A percentile compares a stretch with the other conserved stretches of the same genome.
These are phyloP conservation scores for Synanthedon tipuliformis DNA, from an alignment of 2,888 invertebrate genomes.

Conservation along the genomic window DNA sequence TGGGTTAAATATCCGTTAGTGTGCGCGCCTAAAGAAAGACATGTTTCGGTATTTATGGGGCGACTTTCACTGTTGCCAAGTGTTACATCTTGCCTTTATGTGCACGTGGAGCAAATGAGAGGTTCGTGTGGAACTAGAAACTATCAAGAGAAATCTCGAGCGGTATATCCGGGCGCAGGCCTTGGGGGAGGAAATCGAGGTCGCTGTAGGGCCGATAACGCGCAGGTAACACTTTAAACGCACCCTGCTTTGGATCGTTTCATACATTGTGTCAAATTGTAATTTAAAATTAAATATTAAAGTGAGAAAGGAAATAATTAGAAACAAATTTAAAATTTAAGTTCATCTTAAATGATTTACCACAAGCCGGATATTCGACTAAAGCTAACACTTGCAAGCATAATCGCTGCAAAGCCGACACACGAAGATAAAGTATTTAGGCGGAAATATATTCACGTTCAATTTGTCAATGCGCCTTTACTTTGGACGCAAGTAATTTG, in stretches of 20 bases:
- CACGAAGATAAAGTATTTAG: constrained; percentile 23
- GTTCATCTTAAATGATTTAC: neutral
- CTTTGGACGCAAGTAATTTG: constrained; percentile 33
- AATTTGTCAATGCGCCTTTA: constrained; percentile 30
- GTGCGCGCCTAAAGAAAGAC: constrained; percentile 12
- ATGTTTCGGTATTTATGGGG: constrained; percentile 17
- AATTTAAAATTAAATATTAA: neutral
- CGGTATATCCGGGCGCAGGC: constrained; percentile 43
- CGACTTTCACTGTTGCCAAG: constrained; percentile 31
- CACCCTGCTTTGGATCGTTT: constrained; percentile 7
- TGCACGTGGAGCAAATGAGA: constrained; percentile 27
- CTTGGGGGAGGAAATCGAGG: constrained; percentile 50
- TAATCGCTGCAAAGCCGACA: constrained; percentile 35
- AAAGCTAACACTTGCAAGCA: constrained; percentile 44
- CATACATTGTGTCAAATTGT: neutral
- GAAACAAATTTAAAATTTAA: neutral
- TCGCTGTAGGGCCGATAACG: constrained; percentile 21
- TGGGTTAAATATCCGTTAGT: constrained; percentile 21
- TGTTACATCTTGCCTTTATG: constrained; percentile 9
- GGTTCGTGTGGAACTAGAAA: constrained; percentile 41
- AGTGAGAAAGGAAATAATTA: neutral
- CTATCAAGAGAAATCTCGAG: constrained; percentile 52
- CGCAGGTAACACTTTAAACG: constrained; percentile 35
- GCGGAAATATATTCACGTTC: constrained; percentile 45
- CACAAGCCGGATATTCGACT: constrained; percentile 57